Base-by-base conservation (phyloP, 1,140 invertebrate species). In the Heliconius hewitsoni region DNA sequence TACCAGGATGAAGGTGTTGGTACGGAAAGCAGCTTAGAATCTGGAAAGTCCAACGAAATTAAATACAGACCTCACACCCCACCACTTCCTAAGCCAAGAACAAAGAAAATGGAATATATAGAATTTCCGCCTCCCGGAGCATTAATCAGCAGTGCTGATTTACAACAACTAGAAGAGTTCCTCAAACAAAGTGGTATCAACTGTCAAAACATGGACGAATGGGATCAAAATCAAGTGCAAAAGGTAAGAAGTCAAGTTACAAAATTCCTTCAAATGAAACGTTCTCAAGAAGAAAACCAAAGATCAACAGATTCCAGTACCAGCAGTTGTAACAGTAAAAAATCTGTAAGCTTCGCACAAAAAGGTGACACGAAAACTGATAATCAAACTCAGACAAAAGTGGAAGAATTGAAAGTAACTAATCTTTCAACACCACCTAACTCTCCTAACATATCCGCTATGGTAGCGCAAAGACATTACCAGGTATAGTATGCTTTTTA, bases 121-220 rank as follows among this genome's bases (percentile, higher is more conserved):
- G 93, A 94, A 82, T 94, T 94, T 73, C 93, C 93, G 27, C 92
- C 92, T 27, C 92, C 93, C 27, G 91, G 92, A 18, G 91, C 92
- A 80, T 86, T 95, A 11, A 96, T 96, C 46, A 96, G 95, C 79
- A 96, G 95, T 80, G 95, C 96, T 19, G 96, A 97, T 79, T 94
- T 97, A 27, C 95, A 96, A 76, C 96, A 97, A 84, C 87, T 97
- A 73, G 97, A 97, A 89, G 97, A 97, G 80, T 97, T 97, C 84
- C 91, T 97, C 57, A 97, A 97, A 90, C 95, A 96, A 57, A 97
- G 96, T 85, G 96, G 96, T 34, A 95, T 97, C 76, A 96, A 95
- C 46, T 96, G 96, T 50, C 95, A 96, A 77, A 96, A 96, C 84
- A 96, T 96, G 87, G 96, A 96, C 72, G 96, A 95, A 30, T 95